These are phyloP conservation scores for Flabesymbios commensalis DNA, from an alignment of 2,888 invertebrate species.

Conservation along the genomic window DNA sequence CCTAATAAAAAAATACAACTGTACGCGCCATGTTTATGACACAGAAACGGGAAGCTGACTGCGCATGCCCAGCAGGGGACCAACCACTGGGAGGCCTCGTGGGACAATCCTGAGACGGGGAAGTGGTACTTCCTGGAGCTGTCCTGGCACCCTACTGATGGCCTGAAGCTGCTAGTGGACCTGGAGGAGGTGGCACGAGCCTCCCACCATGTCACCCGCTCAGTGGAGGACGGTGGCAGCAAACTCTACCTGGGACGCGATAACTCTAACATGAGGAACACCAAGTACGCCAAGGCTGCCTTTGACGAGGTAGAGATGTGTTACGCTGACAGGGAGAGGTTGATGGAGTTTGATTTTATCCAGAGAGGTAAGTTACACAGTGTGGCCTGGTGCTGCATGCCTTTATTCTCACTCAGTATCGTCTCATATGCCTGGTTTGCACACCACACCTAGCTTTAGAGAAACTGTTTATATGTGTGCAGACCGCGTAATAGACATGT, in stretches of 20 bases:
- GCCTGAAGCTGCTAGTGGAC: conserved; percentile 48
- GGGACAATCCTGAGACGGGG: conserved; percentile 35
- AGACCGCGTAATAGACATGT: too few relatives aligned
- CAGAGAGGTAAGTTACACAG: conserved; percentile 35
- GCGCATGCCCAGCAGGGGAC: conserved; percentile 41
- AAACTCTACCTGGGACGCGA: conserved; percentile 45
- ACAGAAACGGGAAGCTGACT: conserved; percentile 34
- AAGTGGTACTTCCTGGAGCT: conserved; percentile 57
- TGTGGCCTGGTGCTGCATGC: too few relatives aligned
- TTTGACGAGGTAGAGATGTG: conserved; percentile 28
- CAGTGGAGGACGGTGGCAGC: not conserved
- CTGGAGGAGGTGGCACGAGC: conserved; percentile 34
- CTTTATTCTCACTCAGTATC: too few relatives aligned
- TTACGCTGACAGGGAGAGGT: conserved; percentile 36
- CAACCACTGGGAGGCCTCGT: conserved; percentile 28
- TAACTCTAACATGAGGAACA: conserved; percentile 14
- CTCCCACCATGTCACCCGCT: not conserved
- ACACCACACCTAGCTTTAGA: too few relatives aligned
- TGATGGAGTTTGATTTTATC: conserved; percentile 31
- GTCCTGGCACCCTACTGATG: conserved; percentile 43
- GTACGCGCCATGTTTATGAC: too few relatives aligned
- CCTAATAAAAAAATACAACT: not conserved
- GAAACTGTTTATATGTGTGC: too few relatives aligned
- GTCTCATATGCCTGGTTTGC: too few relatives aligned
- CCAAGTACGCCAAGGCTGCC: conserved; percentile 10